Evolutionary conservation across 1,140 invertebrate genomes (phyloP).

Genomic region (Hydropsyche tenuis): DNA sequence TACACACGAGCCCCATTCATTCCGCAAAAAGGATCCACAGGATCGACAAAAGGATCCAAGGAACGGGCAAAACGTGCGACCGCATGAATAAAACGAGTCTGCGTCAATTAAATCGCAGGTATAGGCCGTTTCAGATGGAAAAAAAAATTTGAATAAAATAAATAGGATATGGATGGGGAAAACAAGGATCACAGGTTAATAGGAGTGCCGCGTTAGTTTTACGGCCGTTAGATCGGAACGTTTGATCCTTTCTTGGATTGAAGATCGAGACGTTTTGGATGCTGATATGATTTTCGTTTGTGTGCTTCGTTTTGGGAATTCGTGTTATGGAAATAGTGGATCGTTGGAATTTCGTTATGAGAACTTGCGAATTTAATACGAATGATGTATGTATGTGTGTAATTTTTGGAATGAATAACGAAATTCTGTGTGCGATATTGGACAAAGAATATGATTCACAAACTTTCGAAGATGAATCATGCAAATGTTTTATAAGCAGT

Average conservation of each 20-base stretch:
- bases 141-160: slow-evolving; percentile 23
- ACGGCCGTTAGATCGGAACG: slow-evolving; percentile 29
- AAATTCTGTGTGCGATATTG: too few species aligned
- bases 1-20: background rate
- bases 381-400: too few species aligned
- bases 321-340: too few species aligned
- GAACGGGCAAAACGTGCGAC: background rate
- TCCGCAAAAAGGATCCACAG: background rate
- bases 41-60: background rate
- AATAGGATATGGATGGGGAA: slow-evolving; percentile 20
- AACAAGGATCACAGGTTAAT: slow-evolving; percentile 29
- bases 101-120: slow-evolving; percentile 34
- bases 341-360: too few species aligned
- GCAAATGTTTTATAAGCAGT: too few species aligned
- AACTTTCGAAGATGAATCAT: too few species aligned
- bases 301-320: too few species aligned
- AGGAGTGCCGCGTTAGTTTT: slow-evolving; percentile 35
- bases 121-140: slow-evolving; percentile 15
- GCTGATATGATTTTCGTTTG: too few species aligned
- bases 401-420: too few species aligned
- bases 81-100: slow-evolving; percentile 28
- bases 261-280: too few species aligned
- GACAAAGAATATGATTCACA: too few species aligned
- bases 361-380: too few species aligned
- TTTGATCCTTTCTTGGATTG: slow-evolving; percentile 17